Percentiles rank a stretch among this genome's conserved stretches.
These are phyloP conservation scores for Cloeon dipterum DNA, from an alignment of 2,888 invertebrate genomes.

Conservation along the genomic window DNA sequence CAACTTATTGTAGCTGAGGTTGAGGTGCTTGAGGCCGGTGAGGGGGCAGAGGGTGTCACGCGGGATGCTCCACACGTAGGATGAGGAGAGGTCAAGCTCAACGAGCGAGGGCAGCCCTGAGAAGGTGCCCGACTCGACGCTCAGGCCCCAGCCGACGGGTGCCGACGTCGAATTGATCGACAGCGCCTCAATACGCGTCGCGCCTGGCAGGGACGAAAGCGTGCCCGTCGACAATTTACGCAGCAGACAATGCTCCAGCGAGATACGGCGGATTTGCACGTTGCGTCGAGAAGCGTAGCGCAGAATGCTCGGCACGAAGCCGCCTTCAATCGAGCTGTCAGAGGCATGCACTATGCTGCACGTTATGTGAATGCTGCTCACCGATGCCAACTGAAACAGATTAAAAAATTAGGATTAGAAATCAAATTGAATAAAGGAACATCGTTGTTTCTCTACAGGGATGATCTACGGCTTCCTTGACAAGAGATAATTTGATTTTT, in stretches of 20 bases:
- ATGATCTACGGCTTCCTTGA: too few species aligned
- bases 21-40: constrained; percentile 35
- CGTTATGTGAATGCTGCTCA: not conserved
- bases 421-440: too few species aligned
- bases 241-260: not conserved
- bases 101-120: constrained; percentile 13
- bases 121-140: constrained; percentile 8
- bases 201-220: not conserved
- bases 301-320: not conserved
- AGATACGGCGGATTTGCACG: not conserved
- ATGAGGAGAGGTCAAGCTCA: constrained; percentile 14
- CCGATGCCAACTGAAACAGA: not conserved
- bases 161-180: not conserved
- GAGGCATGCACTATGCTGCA: not conserved
- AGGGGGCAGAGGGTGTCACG: constrained; percentile 35
- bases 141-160: constrained; percentile 1
- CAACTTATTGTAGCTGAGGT: constrained; percentile 51
- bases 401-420: not conserved
- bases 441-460: too few species aligned
- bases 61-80: constrained; percentile 15
- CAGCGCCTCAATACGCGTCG: not conserved
- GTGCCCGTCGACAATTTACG: not conserved
- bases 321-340: not conserved
- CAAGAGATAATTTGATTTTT: too few species aligned
- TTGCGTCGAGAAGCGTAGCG: not conserved